Percentiles rank a stretch among this genome's conserved stretches.
Evolutionary conservation across 2,113 vertebrate species (phyloP).

Genomic region (Sceloporus undulatus): DNA sequence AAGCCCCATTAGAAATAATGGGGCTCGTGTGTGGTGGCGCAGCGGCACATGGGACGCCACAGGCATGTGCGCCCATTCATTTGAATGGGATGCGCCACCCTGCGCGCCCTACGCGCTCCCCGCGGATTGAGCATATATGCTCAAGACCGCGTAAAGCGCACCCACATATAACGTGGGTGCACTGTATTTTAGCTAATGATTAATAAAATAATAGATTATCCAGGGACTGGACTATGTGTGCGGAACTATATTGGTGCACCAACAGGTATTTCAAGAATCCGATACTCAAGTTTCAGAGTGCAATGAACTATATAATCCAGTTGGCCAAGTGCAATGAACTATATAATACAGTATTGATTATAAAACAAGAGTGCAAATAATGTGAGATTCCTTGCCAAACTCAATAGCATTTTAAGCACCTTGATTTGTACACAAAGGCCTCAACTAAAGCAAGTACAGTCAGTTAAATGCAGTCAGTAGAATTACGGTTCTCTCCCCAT

Average conservation of each 20-base stretch:
- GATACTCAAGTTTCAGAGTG: background rate
- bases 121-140: too few relatives aligned
- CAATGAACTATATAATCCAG: conserved; percentile 14
- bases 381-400: background rate
- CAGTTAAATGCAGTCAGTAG: background rate
- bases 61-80: too few relatives aligned
- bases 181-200: too few relatives aligned
- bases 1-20: too few relatives aligned
- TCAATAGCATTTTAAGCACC: background rate
- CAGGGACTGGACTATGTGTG: background rate
- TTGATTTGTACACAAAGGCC: conserved; percentile 20
- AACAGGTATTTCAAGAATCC: background rate
- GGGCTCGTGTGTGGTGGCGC: too few relatives aligned
- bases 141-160: too few relatives aligned
- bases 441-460: background rate
- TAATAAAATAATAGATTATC: too few relatives aligned
- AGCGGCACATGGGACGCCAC: too few relatives aligned
- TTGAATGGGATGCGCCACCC: too few relatives aligned
- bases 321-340: conserved; percentile 3
- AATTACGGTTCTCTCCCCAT: background rate
- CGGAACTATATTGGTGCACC: background rate
- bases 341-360: background rate
- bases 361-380: conserved; percentile 17
- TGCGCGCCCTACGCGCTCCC: too few relatives aligned
- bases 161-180: too few relatives aligned